Conservation (phyloP, 2,888 invertebrate species). For the Ectemnius cavifrons region DNA sequence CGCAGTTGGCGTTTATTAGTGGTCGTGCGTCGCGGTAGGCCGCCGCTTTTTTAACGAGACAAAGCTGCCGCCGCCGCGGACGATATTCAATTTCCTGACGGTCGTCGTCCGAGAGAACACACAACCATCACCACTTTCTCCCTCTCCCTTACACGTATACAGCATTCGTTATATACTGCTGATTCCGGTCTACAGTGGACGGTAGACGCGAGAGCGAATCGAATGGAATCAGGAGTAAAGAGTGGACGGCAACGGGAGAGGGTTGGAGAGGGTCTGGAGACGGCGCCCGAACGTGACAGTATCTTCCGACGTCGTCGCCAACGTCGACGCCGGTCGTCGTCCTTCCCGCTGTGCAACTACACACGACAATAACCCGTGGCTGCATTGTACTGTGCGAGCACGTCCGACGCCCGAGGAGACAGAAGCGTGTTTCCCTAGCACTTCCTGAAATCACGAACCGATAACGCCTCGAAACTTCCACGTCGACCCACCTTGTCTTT, state of each 20-base stretch:
- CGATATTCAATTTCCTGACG: constrained; percentile 65
- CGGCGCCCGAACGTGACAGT: constrained; percentile 72
- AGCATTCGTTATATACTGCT: not conserved
- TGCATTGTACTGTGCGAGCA: constrained; percentile 30
- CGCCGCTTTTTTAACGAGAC: constrained; percentile 40
- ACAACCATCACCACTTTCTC: constrained; percentile 14
- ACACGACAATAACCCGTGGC: constrained; percentile 26
- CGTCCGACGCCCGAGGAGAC: constrained; percentile 34
- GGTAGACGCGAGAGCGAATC: constrained; percentile 8
- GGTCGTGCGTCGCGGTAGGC: not conserved
- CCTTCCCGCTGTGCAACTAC: constrained; percentile 24
- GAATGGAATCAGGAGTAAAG: constrained; percentile 11
- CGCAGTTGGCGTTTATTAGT: constrained; percentile 10
- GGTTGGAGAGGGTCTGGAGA: constrained; percentile 23
- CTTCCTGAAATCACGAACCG: not conserved
- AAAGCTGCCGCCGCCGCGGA: constrained; percentile 44
- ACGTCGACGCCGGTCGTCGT: constrained; percentile 63
- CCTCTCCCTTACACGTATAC: constrained; percentile 19
- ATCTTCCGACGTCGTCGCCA: constrained; percentile 69
- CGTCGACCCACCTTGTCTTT: no score
- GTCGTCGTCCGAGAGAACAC: constrained; percentile 22
- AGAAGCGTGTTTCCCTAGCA: constrained; percentile 8
- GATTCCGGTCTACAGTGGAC: constrained; percentile 19
- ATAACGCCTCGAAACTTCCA: not conserved
- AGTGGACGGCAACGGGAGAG: constrained; percentile 1